A percentile compares a stretch with the other conserved stretches of the same genome.
phyloP scores from a whole-genome alignment of 2,888 invertebrate species.

The Apocheima hispidaria region DNA sequence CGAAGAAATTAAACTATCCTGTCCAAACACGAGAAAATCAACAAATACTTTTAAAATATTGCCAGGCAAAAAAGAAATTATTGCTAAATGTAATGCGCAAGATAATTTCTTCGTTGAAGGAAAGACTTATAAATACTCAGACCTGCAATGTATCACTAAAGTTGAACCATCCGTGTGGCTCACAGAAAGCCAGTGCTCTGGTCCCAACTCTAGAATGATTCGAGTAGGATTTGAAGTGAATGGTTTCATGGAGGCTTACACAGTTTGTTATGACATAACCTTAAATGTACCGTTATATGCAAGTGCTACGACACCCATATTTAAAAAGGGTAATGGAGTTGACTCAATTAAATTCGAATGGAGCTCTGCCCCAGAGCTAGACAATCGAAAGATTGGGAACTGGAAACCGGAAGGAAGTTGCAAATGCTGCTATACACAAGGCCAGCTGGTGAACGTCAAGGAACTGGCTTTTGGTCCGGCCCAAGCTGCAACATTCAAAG shows the following conservation, averaged over 20 bases:
- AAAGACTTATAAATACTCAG: constrained; percentile 32
- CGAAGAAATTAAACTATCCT: constrained; percentile 1
- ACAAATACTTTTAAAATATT: background rate
- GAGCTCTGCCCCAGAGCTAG: constrained; percentile 9
- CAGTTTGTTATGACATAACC: constrained; percentile 32
- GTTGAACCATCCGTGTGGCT: constrained; percentile 19
- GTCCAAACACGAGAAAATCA: background rate
- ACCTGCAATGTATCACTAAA: constrained; percentile 33
- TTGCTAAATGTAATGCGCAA: constrained; percentile 36
- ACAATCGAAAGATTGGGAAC: background rate
- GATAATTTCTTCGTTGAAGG: constrained; percentile 37
- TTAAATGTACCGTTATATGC: constrained; percentile 15
- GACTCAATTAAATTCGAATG: constrained; percentile 12
- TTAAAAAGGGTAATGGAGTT: constrained; percentile 6
- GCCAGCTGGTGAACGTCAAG: constrained; percentile 12
- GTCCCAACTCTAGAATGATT: constrained; percentile 23
- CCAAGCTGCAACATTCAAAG: constrained; percentile 16
- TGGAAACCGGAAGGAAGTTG: constrained; percentile 25
- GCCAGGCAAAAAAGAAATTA: constrained; percentile 22
- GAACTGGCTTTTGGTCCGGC: constrained; percentile 25
- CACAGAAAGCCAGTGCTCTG: constrained; percentile 20
- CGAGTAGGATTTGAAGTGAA: constrained; percentile 34
- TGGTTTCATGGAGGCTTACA: constrained; percentile 34
- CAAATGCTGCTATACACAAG: constrained; percentile 18
- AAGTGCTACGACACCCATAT: background rate